These are phyloP conservation scores for Trichogramma dendrolimi DNA, from an alignment of 2,888 invertebrate species.

Conservation along the genomic window DNA sequence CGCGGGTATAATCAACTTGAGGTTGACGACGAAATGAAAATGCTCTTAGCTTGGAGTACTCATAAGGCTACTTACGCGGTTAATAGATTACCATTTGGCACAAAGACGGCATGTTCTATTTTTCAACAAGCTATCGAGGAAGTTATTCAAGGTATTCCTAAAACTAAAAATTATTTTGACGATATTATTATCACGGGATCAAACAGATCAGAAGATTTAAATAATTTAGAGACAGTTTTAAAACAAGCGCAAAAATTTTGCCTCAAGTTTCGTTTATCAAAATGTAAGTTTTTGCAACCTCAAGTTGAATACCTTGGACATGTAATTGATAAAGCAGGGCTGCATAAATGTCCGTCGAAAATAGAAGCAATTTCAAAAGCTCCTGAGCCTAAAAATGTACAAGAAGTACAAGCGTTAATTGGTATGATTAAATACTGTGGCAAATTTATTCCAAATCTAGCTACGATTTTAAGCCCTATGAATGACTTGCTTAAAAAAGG, in stretches of 20 bases:
- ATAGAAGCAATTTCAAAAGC: slow-evolving; percentile 36
- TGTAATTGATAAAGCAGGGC: slow-evolving; percentile 38
- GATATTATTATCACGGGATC: slow-evolving; percentile 36
- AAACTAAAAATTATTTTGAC: slow-evolving; percentile 31
- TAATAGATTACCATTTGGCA: slow-evolving; percentile 40
- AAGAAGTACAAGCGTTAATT: slow-evolving; percentile 21
- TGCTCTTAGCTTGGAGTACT: slow-evolving; percentile 36
- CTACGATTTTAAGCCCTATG: slow-evolving; percentile 10
- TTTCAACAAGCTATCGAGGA: slow-evolving; percentile 41
- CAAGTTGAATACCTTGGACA: slow-evolving; percentile 39
- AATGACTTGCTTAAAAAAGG: not conserved
- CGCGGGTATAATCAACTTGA: slow-evolving; percentile 40
- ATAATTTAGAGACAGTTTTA: slow-evolving; percentile 34
- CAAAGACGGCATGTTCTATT: slow-evolving; percentile 42
- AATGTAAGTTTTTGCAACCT: slow-evolving; percentile 37
- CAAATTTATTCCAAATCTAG: slow-evolving; percentile 18
- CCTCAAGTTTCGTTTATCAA: slow-evolving; percentile 35
- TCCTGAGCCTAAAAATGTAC: slow-evolving; percentile 20
- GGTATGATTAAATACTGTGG: slow-evolving; percentile 23
- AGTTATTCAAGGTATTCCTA: slow-evolving; percentile 32
- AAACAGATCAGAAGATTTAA: slow-evolving; percentile 31
- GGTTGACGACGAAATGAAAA: slow-evolving; percentile 35
- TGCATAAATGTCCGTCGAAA: slow-evolving; percentile 40
- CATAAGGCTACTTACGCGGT: slow-evolving; percentile 29
- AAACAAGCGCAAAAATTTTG: slow-evolving; percentile 30